phyloP scores from a whole-genome alignment of 2,113 vertebrate species.

The Oplegnathus fasciatus region DNA sequence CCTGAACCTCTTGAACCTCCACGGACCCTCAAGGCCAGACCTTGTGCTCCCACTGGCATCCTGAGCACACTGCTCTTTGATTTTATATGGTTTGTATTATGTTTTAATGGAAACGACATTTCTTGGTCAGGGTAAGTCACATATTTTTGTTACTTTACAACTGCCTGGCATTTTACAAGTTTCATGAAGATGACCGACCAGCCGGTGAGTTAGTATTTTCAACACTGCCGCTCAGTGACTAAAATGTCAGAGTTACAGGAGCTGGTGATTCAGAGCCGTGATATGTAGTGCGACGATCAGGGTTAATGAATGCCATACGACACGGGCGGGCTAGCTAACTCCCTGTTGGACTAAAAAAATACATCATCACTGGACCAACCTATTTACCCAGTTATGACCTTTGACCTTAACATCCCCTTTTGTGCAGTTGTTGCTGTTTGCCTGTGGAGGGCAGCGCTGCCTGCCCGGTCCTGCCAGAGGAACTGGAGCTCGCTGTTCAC shows the following conservation, averaged over 20 bases:
- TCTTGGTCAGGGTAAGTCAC: background rate
- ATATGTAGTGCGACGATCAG: background rate
- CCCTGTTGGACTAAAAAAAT: conserved; percentile 1
- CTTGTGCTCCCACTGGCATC: background rate
- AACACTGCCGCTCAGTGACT: background rate
- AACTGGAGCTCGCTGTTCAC: conserved; percentile 36
- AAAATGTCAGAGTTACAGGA: background rate
- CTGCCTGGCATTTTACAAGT: background rate
- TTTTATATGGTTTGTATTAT: background rate
- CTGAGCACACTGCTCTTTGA: background rate
- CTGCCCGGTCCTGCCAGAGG: conserved; percentile 55
- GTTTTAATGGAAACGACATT: background rate
- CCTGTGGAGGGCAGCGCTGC: conserved; percentile 42
- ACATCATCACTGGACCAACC: conserved; percentile 34
- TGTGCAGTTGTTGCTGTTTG: conserved; percentile 47
- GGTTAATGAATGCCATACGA: background rate
- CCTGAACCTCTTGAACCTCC: background rate
- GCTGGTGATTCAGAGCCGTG: background rate
- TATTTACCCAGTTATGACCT: conserved; percentile 25
- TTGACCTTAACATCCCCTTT: conserved; percentile 14
- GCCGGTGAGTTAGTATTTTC: background rate
- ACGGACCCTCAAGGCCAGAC: no score
- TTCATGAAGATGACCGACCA: background rate
- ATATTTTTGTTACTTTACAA: background rate
- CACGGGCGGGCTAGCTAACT: background rate